Evolutionary conservation across 2,888 invertebrate species (phyloP).

Genomic region (Tipula lateralis): DNA sequence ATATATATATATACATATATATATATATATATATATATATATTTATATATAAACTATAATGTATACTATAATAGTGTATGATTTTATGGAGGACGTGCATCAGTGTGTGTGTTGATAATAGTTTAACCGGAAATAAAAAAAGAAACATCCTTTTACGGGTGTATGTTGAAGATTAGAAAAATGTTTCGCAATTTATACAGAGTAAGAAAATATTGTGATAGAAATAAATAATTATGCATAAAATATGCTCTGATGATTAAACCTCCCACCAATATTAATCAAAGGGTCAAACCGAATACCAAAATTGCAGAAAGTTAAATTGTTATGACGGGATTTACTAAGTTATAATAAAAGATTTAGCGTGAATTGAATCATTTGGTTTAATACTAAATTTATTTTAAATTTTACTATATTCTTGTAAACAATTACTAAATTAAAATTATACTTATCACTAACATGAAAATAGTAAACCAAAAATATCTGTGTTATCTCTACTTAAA

Average conservation of each 20-base stretch:
- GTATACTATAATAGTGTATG: background rate
- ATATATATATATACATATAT: background rate
- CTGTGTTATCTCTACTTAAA: background rate
- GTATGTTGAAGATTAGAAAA: background rate
- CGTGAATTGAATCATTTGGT: background rate
- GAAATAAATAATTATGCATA: background rate
- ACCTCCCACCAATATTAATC: background rate
- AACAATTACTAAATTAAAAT: background rate
- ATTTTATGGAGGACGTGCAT: background rate
- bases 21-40: background rate
- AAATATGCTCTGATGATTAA: background rate
- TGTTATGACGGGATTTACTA: no score
- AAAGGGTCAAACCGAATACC: no score
- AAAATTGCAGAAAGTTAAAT: no score
- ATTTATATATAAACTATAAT: background rate
- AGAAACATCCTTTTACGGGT: background rate
- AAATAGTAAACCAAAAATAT: conserved; percentile 3
- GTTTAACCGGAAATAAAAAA: conserved; percentile 12
- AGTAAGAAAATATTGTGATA: background rate
- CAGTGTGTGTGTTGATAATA: conserved; percentile 2
- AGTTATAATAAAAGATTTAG: background rate
- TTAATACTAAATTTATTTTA: background rate
- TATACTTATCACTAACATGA: background rate
- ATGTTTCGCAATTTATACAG: background rate
- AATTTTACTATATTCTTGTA: background rate